Base-by-base conservation (phyloP, 2,797 vertebrate species). In the Pogonophryne albipinna region DNA sequence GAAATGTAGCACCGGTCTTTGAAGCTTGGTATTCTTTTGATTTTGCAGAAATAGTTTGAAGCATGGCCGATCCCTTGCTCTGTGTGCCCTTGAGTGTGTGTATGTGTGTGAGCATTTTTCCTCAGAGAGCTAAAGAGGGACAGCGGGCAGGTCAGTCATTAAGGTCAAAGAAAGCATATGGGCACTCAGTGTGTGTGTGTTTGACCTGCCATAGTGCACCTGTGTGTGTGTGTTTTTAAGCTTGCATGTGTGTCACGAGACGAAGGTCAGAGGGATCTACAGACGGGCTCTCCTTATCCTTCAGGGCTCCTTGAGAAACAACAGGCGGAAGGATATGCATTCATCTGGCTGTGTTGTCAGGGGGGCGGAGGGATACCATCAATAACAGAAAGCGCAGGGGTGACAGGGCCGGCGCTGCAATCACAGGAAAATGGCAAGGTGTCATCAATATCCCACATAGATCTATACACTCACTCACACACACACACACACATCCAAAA, bases 351-450 rank as follows among this genome's bases (percentile, higher is more conserved):
- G 87, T 45, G 82, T 93, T 95, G 95, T 95, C 93, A 92, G 87
- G 89, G 89, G 88, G 93, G 94, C 83, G 93, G 93, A 95, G 93
- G 94, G 92, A 95, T 94, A 94, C 90, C 94, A 96, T 96, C 94
- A 95, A 95, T 96, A 95, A 95, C 91, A 89, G 8, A 64, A 84
- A 87, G 85, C 65, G 76, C 85, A 84, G 90, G 76, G 92, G 92
- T 94, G 95, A 95, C 93, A 93, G 93, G 88, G 87, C 91, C 79
- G 82, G 86, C 55, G 82, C 90, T 90, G 94, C 94, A 95, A 95
- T 95, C 95, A 94, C 92, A 93, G 85, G 80, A 82, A 92, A 91
- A 91, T 89, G 90, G 93, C 91, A 90, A 87, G 89, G 91, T 90
- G 93, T 95, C 95, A 95, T 95, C 94, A 95, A 95, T 95, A 95